Base-by-base conservation (phyloP, 2,888 invertebrate species). In the Anaspis maculata region DNA sequence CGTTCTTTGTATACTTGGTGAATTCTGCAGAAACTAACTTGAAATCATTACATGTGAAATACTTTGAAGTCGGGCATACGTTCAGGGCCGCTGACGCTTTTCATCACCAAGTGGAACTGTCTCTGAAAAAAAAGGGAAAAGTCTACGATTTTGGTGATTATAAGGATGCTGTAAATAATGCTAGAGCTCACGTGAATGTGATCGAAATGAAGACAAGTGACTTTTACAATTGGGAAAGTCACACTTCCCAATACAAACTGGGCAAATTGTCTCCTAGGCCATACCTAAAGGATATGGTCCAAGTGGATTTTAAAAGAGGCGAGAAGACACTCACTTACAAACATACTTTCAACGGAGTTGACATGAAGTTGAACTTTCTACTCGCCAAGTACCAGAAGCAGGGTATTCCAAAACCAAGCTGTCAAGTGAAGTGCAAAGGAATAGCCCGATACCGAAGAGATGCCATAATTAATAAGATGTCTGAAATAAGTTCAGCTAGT, bases 1-100 rank as follows among this genome's bases (percentile, higher is more conserved):
- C 16, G 10, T 48, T 41, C 29, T 29, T 46, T 13, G 27, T 39
- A 13, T 42, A 40, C 31, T 25, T 44, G 6, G 26, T 46, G 13
- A 44, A 44, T 37, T 41, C 26, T 13, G 28, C 34, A 3, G 35
- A 37, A 24, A 23, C 42, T 23, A 26, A 23, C 7, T 13, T 13
- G 6, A n/a, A 16, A 36, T 15, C 12, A 19, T 15, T 34, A 14
- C 16, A 32, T 22, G 2, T 36, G 3, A 37, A 40, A 14, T 37
- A 23, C 16, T 27, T 37, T 13, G 25, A 32, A 37, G 10, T 36
- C 16, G 40, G 37, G 4, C 40, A 40, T 16, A 36, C 37, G 4
- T 40, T 37, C 15, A 37, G 36, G 32, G 28, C 33, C 3, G 32
- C 39, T 3, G 32, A 37, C 25, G 23, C 24, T 24, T 37, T 40